Percentiles rank a stretch among this genome's conserved stretches.
These are phyloP conservation scores for Allacma fusca DNA, from an alignment of 2,888 invertebrate species.

Conservation along the genomic window DNA sequence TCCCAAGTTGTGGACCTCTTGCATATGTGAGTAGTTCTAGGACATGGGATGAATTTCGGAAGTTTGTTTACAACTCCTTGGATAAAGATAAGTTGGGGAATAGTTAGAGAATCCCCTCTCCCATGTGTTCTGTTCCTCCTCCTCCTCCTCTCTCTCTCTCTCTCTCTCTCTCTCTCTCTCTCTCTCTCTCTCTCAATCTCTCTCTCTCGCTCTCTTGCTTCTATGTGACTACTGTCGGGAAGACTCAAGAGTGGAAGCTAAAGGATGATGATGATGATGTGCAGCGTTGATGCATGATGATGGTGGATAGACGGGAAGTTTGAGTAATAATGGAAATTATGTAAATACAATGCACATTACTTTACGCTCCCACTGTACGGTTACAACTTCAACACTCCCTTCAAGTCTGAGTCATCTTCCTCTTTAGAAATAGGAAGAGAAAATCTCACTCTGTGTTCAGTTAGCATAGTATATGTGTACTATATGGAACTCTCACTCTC, in stretches of 20 bases:
- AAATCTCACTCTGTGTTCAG: no score
- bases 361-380: slow-evolving; percentile 27
- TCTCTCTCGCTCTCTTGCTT: no score
- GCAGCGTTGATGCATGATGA: slow-evolving; percentile 8
- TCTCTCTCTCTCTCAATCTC: background rate
- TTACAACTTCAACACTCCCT: background rate
- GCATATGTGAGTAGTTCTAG: no score
- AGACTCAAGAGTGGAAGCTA: background rate
- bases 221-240: background rate
- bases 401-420: slow-evolving; percentile 31
- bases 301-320: slow-evolving; percentile 25
- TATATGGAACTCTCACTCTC: background rate
- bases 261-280: slow-evolving; percentile 31
- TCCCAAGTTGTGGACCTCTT: no score
- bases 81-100: no score
- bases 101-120: no score
- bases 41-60: no score
- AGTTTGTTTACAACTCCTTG: no score
- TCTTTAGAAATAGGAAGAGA: background rate
- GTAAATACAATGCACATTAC: slow-evolving; percentile 38
- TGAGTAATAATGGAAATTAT: slow-evolving; percentile 40
- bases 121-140: no score
- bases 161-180: background rate
- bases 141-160: background rate
- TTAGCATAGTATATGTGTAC: no score